Percentiles rank a stretch among this genome's conserved stretches.
Conservation (phyloP, 2,888 invertebrate genomes). For the Caradrina kadenii region DNA sequence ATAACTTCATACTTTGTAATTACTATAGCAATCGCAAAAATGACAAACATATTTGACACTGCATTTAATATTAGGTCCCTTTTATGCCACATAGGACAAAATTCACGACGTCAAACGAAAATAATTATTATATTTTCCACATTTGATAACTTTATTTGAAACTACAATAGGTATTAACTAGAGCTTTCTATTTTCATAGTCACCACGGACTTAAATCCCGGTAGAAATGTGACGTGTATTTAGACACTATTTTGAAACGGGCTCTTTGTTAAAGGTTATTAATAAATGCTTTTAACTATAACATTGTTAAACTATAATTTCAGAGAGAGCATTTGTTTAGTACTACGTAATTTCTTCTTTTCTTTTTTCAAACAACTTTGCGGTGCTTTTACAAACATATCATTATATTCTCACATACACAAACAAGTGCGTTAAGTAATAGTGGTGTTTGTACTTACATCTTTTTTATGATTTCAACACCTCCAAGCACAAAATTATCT, state of each 20-base stretch:
- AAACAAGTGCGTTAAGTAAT: too few species aligned
- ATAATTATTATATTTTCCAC: neutral
- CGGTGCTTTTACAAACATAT: too few species aligned
- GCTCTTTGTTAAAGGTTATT: neutral
- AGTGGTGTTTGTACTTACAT: too few species aligned
- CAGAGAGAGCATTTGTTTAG: too few species aligned
- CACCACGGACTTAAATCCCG: too few species aligned
- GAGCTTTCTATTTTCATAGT: neutral
- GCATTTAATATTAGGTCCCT: neutral
- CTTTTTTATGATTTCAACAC: too few species aligned
- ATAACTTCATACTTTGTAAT: neutral
- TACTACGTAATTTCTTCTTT: too few species aligned
- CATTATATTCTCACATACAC: too few species aligned
- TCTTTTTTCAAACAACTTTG: too few species aligned
- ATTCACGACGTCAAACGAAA: neutral
- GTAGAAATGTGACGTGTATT: neutral
- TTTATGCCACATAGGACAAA: constrained; percentile 1
- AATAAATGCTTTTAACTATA: too few species aligned
- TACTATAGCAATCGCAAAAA: neutral
- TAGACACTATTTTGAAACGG: neutral
- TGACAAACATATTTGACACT: neutral
- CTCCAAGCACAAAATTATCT: too few species aligned
- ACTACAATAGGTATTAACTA: neutral
- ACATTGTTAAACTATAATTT: too few species aligned
- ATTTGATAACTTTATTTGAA: constrained; percentile 9